A percentile compares a stretch with the other conserved stretches of the same genome.
Conservation (phyloP, 2,113 vertebrate species). For the Gasterosteus nipponicus region DNA sequence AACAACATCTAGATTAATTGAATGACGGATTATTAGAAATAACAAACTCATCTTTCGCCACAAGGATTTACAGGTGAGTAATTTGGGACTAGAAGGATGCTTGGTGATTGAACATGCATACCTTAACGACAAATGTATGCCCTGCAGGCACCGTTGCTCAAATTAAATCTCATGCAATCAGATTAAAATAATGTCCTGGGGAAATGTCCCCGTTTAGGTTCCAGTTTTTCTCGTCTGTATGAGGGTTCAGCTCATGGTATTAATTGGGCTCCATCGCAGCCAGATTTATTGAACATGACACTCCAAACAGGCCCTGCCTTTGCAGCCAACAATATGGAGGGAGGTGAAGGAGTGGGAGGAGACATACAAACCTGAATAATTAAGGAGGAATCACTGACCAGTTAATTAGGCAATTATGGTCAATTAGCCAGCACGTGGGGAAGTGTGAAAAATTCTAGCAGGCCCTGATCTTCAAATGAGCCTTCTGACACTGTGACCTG, state of each 20-base stretch:
- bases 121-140: conserved; percentile 53
- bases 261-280: conserved; percentile 88
- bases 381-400: conserved; percentile 87
- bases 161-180: conserved; percentile 85
- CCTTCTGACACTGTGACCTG: conserved; percentile 73
- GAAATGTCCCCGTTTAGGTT: conserved; percentile 78
- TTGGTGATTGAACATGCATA: conserved; percentile 11
- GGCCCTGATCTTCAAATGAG: conserved; percentile 58
- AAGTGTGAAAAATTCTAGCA: conserved; percentile 69
- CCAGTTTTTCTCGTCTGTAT: conserved; percentile 64
- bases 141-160: conserved; percentile 75
- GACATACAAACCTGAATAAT: conserved; percentile 71
- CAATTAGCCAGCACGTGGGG: conserved; percentile 84
- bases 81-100: conserved; percentile 6
- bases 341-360: conserved; percentile 25
- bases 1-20: background rate
- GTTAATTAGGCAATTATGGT: conserved; percentile 86
- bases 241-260: conserved; percentile 82
- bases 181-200: conserved; percentile 79
- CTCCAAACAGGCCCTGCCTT: conserved; percentile 81
- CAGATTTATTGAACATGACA: conserved; percentile 86
- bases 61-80: conserved; percentile 34
- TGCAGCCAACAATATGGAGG: conserved; percentile 60
- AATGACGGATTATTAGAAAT: background rate
- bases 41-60: background rate